Evolutionary conservation across 2,888 invertebrate genomes (phyloP).

Genomic region (Gasteruption jaculator): DNA sequence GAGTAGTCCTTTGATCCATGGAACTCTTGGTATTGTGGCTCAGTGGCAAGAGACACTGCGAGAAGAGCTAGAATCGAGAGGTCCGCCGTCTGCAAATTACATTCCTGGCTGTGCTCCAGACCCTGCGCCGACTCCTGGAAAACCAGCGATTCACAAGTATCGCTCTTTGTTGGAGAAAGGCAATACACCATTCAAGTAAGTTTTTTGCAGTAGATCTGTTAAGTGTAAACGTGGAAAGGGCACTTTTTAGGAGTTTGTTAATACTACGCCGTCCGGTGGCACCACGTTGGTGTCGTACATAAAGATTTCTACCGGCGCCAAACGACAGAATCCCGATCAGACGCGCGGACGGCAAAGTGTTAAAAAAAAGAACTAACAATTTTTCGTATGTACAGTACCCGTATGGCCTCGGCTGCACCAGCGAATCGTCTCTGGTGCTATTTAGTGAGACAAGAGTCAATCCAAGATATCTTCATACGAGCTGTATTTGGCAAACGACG

Average conservation of each 20-base stretch:
- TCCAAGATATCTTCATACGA: constrained; percentile 92
- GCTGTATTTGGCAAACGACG: constrained; percentile 86
- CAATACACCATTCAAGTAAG: constrained; percentile 89
- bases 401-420: constrained; percentile 67
- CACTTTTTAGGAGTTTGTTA: no score
- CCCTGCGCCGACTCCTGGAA: constrained; percentile 53
- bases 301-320: no score
- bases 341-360: no score
- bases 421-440: constrained; percentile 88
- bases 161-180: constrained; percentile 84
- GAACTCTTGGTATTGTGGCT: constrained; percentile 76
- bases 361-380: not conserved
- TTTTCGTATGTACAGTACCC: constrained; percentile 51
- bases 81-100: constrained; percentile 78
- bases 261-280: no score
- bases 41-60: constrained; percentile 84
- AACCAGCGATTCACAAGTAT: constrained; percentile 91
- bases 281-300: no score
- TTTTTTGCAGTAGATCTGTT: no score
- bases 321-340: no score
- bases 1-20: constrained; percentile 89
- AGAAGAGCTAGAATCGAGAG: constrained; percentile 70
- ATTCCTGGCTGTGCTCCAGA: constrained; percentile 89
- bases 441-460: constrained; percentile 85
- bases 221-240: no score